Evolutionary conservation across 2,113 vertebrate genomes (phyloP).

Genomic region (Poecile atricapillus): DNA sequence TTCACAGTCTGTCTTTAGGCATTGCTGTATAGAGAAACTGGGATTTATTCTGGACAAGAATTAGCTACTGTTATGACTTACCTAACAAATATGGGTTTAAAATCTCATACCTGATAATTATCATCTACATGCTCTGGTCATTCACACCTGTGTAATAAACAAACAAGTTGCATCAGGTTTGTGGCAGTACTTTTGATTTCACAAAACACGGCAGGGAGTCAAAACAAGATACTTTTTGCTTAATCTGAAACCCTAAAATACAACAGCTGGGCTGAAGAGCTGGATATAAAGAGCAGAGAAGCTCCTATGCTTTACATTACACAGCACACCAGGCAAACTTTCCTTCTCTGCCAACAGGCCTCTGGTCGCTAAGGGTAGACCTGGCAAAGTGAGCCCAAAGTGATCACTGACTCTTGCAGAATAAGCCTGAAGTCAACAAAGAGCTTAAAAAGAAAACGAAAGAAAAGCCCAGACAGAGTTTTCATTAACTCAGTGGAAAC

Average conservation of each 20-base stretch:
- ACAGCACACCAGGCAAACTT: background rate
- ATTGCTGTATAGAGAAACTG: background rate
- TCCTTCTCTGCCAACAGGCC: background rate
- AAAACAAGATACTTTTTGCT: background rate
- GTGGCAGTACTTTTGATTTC: slow-evolving; percentile 32
- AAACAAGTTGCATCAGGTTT: slow-evolving; percentile 51
- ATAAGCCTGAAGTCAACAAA: background rate
- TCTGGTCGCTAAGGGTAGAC: accelerated
- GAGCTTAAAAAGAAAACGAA: background rate
- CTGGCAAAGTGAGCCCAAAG: background rate
- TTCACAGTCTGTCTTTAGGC: background rate
- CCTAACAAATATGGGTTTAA: slow-evolving; percentile 13
- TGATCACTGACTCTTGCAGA: background rate
- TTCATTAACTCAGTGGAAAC: background rate
- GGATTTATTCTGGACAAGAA: background rate
- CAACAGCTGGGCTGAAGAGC: background rate
- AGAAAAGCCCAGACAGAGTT: background rate
- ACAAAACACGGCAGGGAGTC: background rate
- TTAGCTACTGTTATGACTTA: background rate
- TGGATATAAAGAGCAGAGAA: background rate
- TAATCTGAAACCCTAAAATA: background rate
- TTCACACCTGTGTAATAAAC: slow-evolving; percentile 29
- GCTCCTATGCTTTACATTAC: background rate
- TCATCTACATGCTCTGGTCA: background rate
- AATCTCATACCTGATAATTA: slow-evolving; percentile 24